phyloP scores from a whole-genome alignment of 2,888 invertebrate species.

The Andrena bicolor region DNA sequence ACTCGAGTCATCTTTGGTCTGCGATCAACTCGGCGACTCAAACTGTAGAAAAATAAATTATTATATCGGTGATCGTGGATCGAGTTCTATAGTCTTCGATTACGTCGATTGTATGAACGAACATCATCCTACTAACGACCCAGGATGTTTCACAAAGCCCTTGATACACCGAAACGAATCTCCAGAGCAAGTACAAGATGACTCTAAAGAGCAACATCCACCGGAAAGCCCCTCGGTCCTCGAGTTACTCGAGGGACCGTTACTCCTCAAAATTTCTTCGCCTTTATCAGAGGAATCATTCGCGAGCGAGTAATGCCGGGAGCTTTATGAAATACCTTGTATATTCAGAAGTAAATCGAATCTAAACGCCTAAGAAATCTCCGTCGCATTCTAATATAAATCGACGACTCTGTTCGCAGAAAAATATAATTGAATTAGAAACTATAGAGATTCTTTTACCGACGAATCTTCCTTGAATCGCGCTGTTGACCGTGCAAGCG shows the following conservation, averaged over 20 bases:
- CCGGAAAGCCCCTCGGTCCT: background rate
- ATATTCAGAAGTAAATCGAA: slow-evolving; percentile 20
- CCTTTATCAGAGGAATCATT: slow-evolving; percentile 25
- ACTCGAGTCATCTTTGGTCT: slow-evolving; percentile 65
- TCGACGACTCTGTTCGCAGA: slow-evolving; percentile 24
- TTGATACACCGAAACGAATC: slow-evolving; percentile 21
- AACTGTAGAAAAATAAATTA: slow-evolving; percentile 82
- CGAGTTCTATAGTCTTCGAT: slow-evolving; percentile 17
- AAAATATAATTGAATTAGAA: slow-evolving; percentile 41
- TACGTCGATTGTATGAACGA: background rate
- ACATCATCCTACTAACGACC: slow-evolving; percentile 14
- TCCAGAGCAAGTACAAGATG: slow-evolving; percentile 21
- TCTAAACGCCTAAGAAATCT: slow-evolving; percentile 19
- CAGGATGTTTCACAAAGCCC: slow-evolving; percentile 4
- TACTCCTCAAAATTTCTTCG: background rate
- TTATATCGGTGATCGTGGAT: slow-evolving; percentile 70
- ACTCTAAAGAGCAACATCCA: background rate
- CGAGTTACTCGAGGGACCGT: background rate
- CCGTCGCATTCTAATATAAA: slow-evolving; percentile 27
- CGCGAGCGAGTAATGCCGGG: slow-evolving; percentile 2
- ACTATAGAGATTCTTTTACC: slow-evolving; percentile 22
- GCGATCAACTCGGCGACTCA: slow-evolving; percentile 75
- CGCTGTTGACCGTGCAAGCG: slow-evolving; percentile 9
- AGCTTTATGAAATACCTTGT: slow-evolving; percentile 15
- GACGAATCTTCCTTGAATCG: background rate